Evolutionary conservation across 2,888 invertebrate genomes (phyloP).

Genomic region (Lissonota sp.): DNA sequence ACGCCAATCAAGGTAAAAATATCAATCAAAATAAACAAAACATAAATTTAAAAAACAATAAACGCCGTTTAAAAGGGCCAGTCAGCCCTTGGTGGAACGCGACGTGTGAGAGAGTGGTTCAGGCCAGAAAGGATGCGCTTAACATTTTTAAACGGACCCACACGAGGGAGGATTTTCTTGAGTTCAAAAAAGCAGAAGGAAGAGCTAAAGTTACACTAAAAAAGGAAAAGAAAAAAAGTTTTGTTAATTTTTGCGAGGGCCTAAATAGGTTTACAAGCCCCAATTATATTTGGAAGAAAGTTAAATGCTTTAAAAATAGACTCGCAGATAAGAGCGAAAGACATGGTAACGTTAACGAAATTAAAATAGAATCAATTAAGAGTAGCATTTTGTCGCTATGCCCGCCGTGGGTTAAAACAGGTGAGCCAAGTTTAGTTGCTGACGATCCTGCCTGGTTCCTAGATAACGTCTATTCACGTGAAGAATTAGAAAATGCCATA

Average conservation of each 20-base stretch:
- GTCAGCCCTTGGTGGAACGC: slow-evolving; percentile 29
- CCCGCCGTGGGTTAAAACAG: slow-evolving; percentile 17
- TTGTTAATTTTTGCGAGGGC: slow-evolving; percentile 30
- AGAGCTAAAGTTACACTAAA: slow-evolving; percentile 26
- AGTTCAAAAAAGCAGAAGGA: slow-evolving; percentile 21
- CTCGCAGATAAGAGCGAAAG: background rate
- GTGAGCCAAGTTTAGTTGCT: background rate
- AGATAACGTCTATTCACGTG: slow-evolving; percentile 2
- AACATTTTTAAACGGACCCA: background rate
- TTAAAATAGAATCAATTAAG: background rate
- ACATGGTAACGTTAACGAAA: background rate
- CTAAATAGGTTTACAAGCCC: slow-evolving; percentile 27
- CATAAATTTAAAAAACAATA: background rate
- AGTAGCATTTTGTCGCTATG: slow-evolving; percentile 12
- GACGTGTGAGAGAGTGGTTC: background rate
- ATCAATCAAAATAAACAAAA: background rate
- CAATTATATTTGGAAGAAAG: slow-evolving; percentile 36
- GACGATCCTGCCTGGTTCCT: background rate
- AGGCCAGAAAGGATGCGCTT: background rate
- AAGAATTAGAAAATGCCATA: slow-evolving; percentile 27
- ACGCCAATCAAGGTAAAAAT: too few species aligned
- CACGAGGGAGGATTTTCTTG: slow-evolving; percentile 8
- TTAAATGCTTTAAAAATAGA: slow-evolving; percentile 48
- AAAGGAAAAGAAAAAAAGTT: slow-evolving; percentile 34
- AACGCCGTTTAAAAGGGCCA: background rate